Evolutionary conservation across 1,140 invertebrate species (phyloP), one percentile per base, ranked within the genome.

Genomic region (Ceratina calcarata): DNA sequence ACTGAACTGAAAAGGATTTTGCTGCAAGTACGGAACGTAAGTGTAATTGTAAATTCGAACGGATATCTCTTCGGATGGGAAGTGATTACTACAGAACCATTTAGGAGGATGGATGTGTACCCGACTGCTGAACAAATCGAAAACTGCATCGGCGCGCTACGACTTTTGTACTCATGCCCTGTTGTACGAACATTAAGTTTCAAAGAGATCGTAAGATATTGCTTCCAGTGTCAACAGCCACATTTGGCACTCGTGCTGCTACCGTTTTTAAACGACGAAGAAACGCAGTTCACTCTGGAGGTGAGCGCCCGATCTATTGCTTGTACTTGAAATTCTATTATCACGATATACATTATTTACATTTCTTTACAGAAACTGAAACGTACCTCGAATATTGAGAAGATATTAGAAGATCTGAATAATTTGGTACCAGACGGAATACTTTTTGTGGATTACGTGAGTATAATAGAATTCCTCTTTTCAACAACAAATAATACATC

Each of bases 51-150:
- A 49, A 87, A 86, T 81, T 88, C 80, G 20, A 80, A 82, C 49
- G 91, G 91, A 45, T 92, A 90, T 60, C 75, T 88, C 76, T 73
- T 72, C 3, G 90, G 86, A 24, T 92, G 91, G 91, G 89, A 92
- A 83, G 55, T 87, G 6, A 68, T 89, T 1, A 82, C 90, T 18
- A 78, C 79, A 15, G 85, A 89, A 53, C 84, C 91, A 4, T 91
- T 92, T 51, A 84, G 70, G 57, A 88, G 88, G 81, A 87, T 91
- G 65, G 83, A 89, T 57, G 12, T 60, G 1, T 58, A 70, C 37
- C 78, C 86, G 2, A 85, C 68, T 22, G 13, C 68, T 37, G 80
- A 90, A 65, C 85, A 89, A 83, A 66, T 90, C 2, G 65, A 89
- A 24, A 79, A 87, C 65, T 91, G 90, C 20, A 67, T 90, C 18